Percentiles rank a stretch among this genome's conserved stretches.
phyloP scores from a whole-genome alignment of 2,113 vertebrate genomes.

The human (Homo sapiens) region DNA sequence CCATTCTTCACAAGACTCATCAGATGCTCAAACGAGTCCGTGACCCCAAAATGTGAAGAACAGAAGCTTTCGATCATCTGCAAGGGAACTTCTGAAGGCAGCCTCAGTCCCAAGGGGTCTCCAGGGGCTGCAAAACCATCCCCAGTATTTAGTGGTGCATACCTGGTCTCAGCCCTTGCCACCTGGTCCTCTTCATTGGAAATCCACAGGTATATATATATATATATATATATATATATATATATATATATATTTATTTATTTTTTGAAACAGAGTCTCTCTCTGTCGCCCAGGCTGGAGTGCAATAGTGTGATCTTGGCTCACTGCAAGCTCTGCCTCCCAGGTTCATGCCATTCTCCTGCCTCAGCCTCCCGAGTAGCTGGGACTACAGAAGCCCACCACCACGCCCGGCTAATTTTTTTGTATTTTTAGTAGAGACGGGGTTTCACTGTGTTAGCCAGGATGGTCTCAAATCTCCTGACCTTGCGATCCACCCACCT shows the following conservation, averaged over 20 bases:
- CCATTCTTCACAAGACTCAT: not conserved
- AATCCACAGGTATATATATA: not conserved
- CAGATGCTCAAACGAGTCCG: not conserved
- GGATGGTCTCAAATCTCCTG: too few species aligned
- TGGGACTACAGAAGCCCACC: rapidly evolving
- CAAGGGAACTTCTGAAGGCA: rapidly evolving
- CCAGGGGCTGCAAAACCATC: not conserved
- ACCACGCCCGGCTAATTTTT: rapidly evolving
- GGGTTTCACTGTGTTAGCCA: too few species aligned
- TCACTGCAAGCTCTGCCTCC: too few species aligned
- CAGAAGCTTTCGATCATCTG: too few species aligned
- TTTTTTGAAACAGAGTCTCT: too few species aligned
- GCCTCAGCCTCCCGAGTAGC: too few species aligned
- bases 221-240: rapidly evolving
- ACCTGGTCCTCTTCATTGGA: not conserved
- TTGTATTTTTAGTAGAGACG: too few species aligned
- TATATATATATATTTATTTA: too few species aligned
- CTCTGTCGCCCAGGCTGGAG: too few species aligned
- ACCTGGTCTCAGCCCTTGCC: not conserved
- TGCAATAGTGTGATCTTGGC: too few species aligned
- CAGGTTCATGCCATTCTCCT: too few species aligned
- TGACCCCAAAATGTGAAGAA: not conserved
- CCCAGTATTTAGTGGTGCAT: rapidly evolving
- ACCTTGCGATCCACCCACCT: too few species aligned
- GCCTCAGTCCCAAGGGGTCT: not conserved